Evolutionary conservation across 2,113 vertebrate species (phyloP).

Genomic region (Rostratula benghalensis): DNA sequence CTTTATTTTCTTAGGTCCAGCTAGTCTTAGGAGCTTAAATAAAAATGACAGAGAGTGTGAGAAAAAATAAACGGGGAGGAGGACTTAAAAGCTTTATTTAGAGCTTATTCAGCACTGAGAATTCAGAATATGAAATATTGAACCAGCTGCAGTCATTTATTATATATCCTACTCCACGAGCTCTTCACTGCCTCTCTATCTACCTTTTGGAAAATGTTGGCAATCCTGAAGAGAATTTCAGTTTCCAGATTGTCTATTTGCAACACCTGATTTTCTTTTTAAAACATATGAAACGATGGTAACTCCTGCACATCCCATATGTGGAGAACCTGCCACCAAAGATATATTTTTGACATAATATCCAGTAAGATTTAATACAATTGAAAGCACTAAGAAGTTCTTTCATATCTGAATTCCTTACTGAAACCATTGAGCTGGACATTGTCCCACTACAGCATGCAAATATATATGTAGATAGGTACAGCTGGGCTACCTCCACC

Average conservation of each 20-base stretch:
- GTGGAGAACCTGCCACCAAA: neutral
- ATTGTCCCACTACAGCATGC: rapidly evolving
- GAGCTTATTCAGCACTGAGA: neutral
- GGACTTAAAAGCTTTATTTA: conserved; percentile 15
- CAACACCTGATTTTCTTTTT: neutral
- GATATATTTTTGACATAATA: neutral
- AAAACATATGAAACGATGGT: neutral
- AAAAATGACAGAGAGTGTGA: neutral
- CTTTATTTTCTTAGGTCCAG: neutral
- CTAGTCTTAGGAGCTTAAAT: neutral
- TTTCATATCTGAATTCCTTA: neutral
- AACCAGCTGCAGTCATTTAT: neutral
- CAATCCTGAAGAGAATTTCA: neutral
- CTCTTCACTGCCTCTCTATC: neutral
- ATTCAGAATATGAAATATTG: neutral
- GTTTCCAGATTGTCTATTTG: neutral
- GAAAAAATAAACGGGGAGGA: neutral
- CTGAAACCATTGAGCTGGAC: neutral
- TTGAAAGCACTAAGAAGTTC: neutral
- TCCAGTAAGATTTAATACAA: neutral
- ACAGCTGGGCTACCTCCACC: neutral
- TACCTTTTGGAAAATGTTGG: neutral
- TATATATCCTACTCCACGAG: neutral
- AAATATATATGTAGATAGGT: neutral
- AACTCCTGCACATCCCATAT: neutral